These are phyloP conservation scores for Hippocampus barbouri DNA, from an alignment of 2,113 vertebrate genomes.

Conservation along the genomic window DNA sequence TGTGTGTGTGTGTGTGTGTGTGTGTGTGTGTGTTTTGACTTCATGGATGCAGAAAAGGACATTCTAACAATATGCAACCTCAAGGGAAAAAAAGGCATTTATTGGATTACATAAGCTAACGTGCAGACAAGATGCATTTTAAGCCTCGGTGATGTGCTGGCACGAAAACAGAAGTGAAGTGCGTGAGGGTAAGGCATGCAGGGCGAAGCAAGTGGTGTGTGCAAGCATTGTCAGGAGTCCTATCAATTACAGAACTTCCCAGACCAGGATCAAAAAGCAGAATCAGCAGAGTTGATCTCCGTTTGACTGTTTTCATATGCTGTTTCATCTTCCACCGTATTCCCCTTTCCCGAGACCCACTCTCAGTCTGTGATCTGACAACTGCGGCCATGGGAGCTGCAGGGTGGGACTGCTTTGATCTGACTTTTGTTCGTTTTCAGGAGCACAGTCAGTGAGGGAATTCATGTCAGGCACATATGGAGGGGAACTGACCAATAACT, in stretches of 20 bases:
- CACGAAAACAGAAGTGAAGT: constrained; percentile 3
- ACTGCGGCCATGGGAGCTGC: constrained; percentile 40
- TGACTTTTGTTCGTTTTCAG: constrained; percentile 37
- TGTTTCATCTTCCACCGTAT: constrained; percentile 51
- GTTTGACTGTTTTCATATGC: constrained; percentile 56
- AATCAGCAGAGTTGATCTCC: constrained; percentile 58
- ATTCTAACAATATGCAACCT: constrained; percentile 26
- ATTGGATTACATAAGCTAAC: constrained; percentile 11
- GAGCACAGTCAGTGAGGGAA: constrained; percentile 19
- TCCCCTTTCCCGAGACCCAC: constrained; percentile 13
- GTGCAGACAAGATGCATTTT: constrained; percentile 22
- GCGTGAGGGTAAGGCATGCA: background rate
- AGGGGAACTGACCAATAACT: background rate
- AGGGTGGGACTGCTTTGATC: constrained; percentile 46
- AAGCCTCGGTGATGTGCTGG: constrained; percentile 17
- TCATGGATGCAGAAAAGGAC: constrained; percentile 21
- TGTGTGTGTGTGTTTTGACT: constrained; percentile 11
- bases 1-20: background rate
- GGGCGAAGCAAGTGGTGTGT: background rate
- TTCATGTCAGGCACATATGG: background rate
- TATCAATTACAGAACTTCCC: constrained; percentile 2
- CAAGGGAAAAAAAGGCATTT: constrained; percentile 28
- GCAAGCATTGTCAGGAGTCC: background rate
- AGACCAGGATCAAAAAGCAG: constrained; percentile 57
- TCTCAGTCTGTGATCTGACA: constrained; percentile 44